A percentile compares a stretch with the other conserved stretches of the same genome.
phyloP scores from a whole-genome alignment of 2,113 vertebrate species.

The Hippoglossus stenolepis region DNA sequence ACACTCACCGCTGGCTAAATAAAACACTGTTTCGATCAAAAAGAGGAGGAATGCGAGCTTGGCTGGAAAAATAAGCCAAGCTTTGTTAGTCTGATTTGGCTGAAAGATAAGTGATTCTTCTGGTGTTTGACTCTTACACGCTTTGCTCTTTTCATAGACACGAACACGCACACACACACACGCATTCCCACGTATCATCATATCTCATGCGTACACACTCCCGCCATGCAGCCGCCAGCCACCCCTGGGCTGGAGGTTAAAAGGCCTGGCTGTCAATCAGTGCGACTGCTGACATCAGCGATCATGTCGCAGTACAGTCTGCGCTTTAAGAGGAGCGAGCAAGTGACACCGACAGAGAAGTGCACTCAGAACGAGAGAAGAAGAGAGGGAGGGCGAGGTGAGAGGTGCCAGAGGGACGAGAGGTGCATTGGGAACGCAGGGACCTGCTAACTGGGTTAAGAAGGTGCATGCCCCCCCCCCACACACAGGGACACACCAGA shows the following conservation, averaged over 20 bases:
- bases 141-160: constrained; percentile 12
- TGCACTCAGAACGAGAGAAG: constrained; percentile 72
- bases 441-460: constrained; percentile 80
- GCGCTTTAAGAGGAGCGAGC: constrained; percentile 71
- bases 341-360: constrained; percentile 72
- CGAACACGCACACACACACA: neutral
- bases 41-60: constrained; percentile 49
- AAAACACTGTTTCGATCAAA: constrained; percentile 71
- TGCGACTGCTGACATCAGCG: constrained; percentile 81
- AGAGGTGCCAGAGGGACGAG: constrained; percentile 40
- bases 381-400: constrained; percentile 16
- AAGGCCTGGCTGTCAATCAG: constrained; percentile 81
- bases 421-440: constrained; percentile 67
- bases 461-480: constrained; percentile 57
- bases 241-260: constrained; percentile 73
- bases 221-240: constrained; percentile 37
- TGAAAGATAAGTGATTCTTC: constrained; percentile 27
- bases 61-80: constrained; percentile 42
- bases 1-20: constrained; percentile 50
- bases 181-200: constrained; percentile 60
- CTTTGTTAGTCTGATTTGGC: constrained; percentile 48
- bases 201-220: constrained; percentile 43
- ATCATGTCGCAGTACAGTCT: constrained; percentile 56
- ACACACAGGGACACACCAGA: constrained; percentile 34
- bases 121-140: constrained; percentile 30